These are phyloP conservation scores for Galaxea fascicularis DNA, from an alignment of 92 coral and sea anemone species.

Conservation along the genomic window DNA sequence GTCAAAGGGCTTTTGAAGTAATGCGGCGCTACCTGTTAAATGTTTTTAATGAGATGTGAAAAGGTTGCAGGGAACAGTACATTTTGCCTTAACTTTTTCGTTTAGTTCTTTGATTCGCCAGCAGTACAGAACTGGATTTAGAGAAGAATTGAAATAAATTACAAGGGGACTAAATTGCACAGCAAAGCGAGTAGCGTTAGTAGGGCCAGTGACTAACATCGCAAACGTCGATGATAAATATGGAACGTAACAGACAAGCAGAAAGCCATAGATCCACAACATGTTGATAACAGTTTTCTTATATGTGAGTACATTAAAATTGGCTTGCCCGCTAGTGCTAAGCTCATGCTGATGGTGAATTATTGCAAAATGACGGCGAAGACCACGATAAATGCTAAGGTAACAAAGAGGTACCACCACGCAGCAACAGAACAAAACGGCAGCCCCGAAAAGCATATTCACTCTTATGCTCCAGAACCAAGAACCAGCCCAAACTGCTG, in stretches of 20 bases:
- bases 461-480: not conserved
- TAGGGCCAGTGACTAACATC: not conserved
- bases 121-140: conserved; percentile 47
- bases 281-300: conserved; percentile 20
- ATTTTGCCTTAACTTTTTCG: not conserved
- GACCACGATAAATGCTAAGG: not conserved
- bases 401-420: not conserved
- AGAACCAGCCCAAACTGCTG: not conserved
- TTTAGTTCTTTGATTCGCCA: conserved; percentile 49
- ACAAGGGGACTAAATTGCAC: not conserved
- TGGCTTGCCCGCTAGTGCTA: not conserved
- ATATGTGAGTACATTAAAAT: conserved; percentile 6
- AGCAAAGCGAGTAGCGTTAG: conserved; percentile 24
- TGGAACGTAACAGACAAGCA: not conserved
- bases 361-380: conserved; percentile 3
- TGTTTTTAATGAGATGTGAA: not conserved
- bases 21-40: too few relatives aligned
- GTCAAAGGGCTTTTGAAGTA: too few relatives aligned
- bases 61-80: not conserved
- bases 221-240: not conserved
- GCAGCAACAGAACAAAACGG: not conserved
- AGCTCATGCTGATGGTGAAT: not conserved
- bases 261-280: conserved; percentile 12
- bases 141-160: conserved; percentile 29
- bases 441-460: not conserved